Percentiles rank a stretch among this genome's conserved stretches.
phyloP scores from a whole-genome alignment of 1,140 invertebrate species.

The Bemisia tabaci region DNA sequence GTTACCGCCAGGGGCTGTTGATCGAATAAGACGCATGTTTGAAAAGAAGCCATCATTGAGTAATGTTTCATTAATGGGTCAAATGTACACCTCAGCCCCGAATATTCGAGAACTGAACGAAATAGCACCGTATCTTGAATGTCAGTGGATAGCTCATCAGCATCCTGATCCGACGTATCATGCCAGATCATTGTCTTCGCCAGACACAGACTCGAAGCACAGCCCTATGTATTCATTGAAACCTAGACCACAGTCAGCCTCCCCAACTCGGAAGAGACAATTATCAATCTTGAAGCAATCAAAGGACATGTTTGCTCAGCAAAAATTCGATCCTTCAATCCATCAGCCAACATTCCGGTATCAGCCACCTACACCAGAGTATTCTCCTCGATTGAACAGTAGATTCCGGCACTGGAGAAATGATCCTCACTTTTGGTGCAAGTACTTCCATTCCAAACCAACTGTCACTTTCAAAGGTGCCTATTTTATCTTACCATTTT shows the following conservation, averaged over 20 bases:
- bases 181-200: conserved; percentile 43
- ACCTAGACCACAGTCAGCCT: conserved; percentile 30
- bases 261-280: conserved; percentile 29
- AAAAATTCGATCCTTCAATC: conserved; percentile 54
- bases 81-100: conserved; percentile 68
- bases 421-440: conserved; percentile 19
- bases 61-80: conserved; percentile 36
- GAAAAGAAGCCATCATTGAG: conserved; percentile 44
- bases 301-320: conserved; percentile 45
- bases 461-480: conserved; percentile 66
- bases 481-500: conserved; percentile 22
- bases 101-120: conserved; percentile 60
- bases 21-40: conserved; percentile 52
- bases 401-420: conserved; percentile 24
- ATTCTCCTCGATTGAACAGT: conserved; percentile 9
- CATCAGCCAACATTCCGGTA: conserved; percentile 63
- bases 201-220: conserved; percentile 29
- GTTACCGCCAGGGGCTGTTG: conserved; percentile 35
- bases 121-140: conserved; percentile 58
- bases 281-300: conserved; percentile 45
- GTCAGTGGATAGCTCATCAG: conserved; percentile 59
- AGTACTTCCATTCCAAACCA: conserved; percentile 28
- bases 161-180: conserved; percentile 42
- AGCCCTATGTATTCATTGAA: conserved; percentile 23
- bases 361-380: conserved; percentile 36